Evolutionary conservation across 2,888 invertebrate genomes (phyloP).

Genomic region (Busseola fusca): DNA sequence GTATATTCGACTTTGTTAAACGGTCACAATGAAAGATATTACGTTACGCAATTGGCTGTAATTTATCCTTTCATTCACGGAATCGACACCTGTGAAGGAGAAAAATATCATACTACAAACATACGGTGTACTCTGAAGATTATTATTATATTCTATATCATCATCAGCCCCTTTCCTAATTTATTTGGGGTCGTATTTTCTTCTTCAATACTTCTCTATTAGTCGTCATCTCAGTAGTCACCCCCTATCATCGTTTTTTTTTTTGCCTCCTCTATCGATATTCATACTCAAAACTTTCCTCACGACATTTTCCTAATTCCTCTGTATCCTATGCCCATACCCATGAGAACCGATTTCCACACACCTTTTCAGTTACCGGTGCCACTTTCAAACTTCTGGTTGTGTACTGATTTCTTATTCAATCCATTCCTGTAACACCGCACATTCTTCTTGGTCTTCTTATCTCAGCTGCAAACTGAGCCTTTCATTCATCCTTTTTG

Average conservation of each 20-base stretch:
- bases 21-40: constrained; percentile 8
- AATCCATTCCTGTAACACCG: background rate
- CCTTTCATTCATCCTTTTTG: background rate
- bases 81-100: constrained; percentile 10
- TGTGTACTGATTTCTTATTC: background rate
- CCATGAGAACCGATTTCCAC: background rate
- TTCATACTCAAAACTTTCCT: background rate
- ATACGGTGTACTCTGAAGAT: background rate
- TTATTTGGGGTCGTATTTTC: background rate
- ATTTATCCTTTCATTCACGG: constrained; percentile 1
- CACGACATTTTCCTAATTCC: background rate
- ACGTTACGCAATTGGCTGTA: constrained; percentile 16
- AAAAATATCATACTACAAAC: constrained; percentile 1
- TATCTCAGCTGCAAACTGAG: background rate
- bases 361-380: background rate
- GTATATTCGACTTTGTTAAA: constrained; percentile 4
- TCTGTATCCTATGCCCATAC: background rate
- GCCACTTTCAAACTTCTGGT: background rate
- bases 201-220: background rate
- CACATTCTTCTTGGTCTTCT: background rate
- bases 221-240: background rate
- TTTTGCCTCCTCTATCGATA: background rate
- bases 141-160: background rate
- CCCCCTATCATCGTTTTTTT: background rate
- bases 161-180: background rate